Conservation (phyloP, 2,113 vertebrate genomes). For the Gavialis gangeticus region DNA sequence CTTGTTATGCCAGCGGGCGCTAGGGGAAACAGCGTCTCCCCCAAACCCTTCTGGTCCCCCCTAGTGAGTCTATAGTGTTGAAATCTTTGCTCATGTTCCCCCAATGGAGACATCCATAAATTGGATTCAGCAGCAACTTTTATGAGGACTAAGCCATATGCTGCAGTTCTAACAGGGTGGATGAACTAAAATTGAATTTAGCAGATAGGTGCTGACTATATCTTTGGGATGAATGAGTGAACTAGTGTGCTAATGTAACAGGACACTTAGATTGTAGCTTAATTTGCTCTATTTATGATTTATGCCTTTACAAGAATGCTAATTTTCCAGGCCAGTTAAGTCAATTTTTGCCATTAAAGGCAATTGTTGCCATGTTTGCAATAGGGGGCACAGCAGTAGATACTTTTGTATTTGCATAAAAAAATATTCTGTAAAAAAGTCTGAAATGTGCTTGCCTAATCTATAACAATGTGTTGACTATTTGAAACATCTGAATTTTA, state of each 20-base stretch:
- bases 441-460: background rate
- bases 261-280: background rate
- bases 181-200: background rate
- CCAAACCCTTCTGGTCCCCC: too few species aligned
- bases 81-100: background rate
- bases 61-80: too few species aligned
- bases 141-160: background rate
- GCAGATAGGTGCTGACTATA: background rate
- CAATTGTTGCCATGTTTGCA: background rate
- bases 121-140: background rate
- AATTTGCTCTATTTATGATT: background rate
- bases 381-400: background rate
- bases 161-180: background rate
- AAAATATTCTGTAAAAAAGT: background rate
- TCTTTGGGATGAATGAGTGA: background rate
- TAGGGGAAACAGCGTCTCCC: too few species aligned
- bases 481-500: conserved; percentile 12
- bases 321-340: conserved; percentile 17
- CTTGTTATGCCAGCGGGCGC: too few species aligned
- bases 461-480: background rate
- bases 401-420: background rate
- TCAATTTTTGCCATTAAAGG: conserved; percentile 6
- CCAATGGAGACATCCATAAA: background rate
- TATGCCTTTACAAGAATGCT: background rate
- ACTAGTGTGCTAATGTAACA: background rate